Evolutionary conservation across 2,888 invertebrate species (phyloP).

Genomic region (Gastrophysa polygoni): DNA sequence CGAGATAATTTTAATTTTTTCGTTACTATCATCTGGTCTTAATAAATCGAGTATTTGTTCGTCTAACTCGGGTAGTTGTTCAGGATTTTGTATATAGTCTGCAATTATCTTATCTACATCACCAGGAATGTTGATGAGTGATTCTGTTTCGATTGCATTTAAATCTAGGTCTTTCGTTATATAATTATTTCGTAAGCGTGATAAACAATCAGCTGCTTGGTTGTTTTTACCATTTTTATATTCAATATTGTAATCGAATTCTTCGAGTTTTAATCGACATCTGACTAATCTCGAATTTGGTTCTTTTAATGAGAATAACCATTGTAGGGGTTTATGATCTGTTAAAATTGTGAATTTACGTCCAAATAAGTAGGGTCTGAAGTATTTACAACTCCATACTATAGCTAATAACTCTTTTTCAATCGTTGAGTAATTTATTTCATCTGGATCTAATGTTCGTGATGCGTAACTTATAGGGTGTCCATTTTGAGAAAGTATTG

Average conservation of each 20-base stretch:
- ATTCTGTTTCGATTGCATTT: neutral
- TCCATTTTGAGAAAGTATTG: slow-evolving; percentile 15
- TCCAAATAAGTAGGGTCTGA: slow-evolving; percentile 10
- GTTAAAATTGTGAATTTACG: slow-evolving; percentile 19
- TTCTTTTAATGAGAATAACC: slow-evolving; percentile 33
- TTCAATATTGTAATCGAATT: slow-evolving; percentile 21
- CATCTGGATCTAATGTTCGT: slow-evolving; percentile 4
- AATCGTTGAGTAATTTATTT: slow-evolving; percentile 13
- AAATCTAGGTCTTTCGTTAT: too few relatives aligned
- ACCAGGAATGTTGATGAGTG: too few relatives aligned
- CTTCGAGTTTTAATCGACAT: slow-evolving; percentile 26
- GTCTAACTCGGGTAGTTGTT: too few relatives aligned
- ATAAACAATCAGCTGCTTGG: slow-evolving; percentile 24
- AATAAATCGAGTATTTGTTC: too few relatives aligned
- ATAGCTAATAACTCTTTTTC: slow-evolving; percentile 15
- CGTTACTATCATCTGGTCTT: too few relatives aligned
- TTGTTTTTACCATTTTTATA: slow-evolving; percentile 28
- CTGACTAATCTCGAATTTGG: slow-evolving; percentile 30
- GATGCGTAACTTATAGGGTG: slow-evolving; percentile 18
- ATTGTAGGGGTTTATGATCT: slow-evolving; percentile 37
- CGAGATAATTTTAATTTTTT: too few relatives aligned
- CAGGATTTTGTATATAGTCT: too few relatives aligned
- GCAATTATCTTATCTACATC: too few relatives aligned
- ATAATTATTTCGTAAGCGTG: too few relatives aligned
- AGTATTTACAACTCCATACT: slow-evolving; percentile 9